These are phyloP conservation scores for Clostera curtula DNA, from an alignment of 2,888 invertebrate species.

Conservation along the genomic window DNA sequence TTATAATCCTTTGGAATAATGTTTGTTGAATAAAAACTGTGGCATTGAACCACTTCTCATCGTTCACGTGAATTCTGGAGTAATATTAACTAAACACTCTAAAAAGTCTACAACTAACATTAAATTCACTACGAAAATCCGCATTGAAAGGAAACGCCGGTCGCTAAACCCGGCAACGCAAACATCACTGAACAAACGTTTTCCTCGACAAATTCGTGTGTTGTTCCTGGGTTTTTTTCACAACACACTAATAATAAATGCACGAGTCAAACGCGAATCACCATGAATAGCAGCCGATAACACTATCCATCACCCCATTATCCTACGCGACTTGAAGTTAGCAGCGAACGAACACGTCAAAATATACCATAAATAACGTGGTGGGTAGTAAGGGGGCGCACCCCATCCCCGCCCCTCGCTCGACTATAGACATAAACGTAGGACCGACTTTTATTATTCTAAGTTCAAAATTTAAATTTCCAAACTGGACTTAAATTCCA, in stretches of 20 bases:
- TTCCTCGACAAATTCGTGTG: conserved; percentile 25
- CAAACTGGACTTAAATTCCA: conserved; percentile 8
- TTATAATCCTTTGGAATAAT: conserved; percentile 10
- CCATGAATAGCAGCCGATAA: conserved; percentile 67
- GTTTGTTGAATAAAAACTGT: conserved; percentile 4
- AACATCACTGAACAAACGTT: conserved; percentile 32
- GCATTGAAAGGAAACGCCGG: conserved; percentile 44
- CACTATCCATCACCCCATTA: conserved; percentile 73
- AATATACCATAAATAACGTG: conserved; percentile 71
- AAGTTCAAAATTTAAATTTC: conserved; percentile 29
- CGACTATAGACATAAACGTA: conserved; percentile 36
- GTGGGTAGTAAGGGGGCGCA: conserved; percentile 50
- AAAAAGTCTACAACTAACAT: conserved; percentile 13
- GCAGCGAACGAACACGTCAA: conserved; percentile 66
- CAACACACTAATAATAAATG: conserved; percentile 43
- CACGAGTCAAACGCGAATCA: conserved; percentile 51
- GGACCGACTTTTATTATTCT: conserved; percentile 29
- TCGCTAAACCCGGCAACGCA: conserved; percentile 20
- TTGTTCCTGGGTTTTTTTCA: conserved; percentile 46
- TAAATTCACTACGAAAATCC: conserved; percentile 27
- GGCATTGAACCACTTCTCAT: no score
- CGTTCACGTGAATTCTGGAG: conserved; percentile 19
- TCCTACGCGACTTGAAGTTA: conserved; percentile 63
- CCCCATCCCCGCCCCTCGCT: conserved; percentile 43
- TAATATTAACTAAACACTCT: conserved; percentile 19